These are phyloP conservation scores for Drosophila ambigua DNA, from an alignment of 1,140 invertebrate species.

Conservation along the genomic window DNA sequence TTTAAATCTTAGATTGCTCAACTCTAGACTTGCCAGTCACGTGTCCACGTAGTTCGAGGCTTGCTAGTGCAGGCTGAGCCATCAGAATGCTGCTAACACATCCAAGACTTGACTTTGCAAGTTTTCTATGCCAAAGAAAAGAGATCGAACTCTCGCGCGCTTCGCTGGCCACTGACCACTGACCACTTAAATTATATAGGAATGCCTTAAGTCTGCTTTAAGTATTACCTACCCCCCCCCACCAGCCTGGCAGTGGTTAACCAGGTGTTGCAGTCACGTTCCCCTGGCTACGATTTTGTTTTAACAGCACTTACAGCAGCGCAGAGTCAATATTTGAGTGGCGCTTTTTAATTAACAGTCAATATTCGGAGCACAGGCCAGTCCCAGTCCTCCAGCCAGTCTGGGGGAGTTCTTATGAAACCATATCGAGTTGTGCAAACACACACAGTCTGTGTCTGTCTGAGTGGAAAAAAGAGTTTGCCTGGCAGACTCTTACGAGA, in stretches of 20 bases:
- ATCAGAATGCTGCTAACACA: too few species aligned
- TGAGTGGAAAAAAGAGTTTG: constrained; percentile 7
- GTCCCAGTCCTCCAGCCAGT: not conserved
- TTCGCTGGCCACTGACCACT: too few species aligned
- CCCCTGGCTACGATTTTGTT: constrained; percentile 16
- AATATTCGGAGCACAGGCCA: constrained; percentile 39
- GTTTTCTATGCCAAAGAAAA: too few species aligned
- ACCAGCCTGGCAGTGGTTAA: not conserved
- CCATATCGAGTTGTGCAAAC: constrained; percentile 49
- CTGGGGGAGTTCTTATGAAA: constrained; percentile 40
- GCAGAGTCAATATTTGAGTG: constrained; percentile 55
- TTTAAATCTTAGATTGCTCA: too few species aligned
- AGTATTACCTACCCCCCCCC: not conserved
- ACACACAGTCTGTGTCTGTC: constrained; percentile 11
- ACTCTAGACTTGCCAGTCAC: too few species aligned
- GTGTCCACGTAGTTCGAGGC: too few species aligned
- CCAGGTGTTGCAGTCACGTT: constrained; percentile 41
- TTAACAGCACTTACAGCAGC: constrained; percentile 49
- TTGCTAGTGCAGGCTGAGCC: too few species aligned
- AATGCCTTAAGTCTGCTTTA: not conserved
- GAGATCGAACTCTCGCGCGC: too few species aligned
- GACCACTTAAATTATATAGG: too few species aligned
- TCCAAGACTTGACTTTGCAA: too few species aligned
- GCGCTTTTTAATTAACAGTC: constrained; percentile 62
- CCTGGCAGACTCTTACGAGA: constrained; percentile 20